Base-by-base conservation (phyloP, 2,113 vertebrate genomes). In the Catharus fuscescens region DNA sequence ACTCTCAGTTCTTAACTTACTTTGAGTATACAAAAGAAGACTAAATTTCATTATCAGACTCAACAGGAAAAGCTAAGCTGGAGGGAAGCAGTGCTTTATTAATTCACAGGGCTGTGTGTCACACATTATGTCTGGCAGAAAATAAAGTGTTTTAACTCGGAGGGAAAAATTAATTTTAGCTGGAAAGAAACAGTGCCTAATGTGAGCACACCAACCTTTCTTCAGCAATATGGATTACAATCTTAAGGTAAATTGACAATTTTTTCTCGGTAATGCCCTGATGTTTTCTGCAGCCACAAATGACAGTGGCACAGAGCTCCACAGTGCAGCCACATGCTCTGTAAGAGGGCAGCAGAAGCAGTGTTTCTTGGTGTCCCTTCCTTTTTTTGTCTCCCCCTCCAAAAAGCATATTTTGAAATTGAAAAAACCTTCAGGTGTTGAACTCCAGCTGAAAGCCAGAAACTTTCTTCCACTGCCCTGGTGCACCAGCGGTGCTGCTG, bases 21-120 rank as follows among this genome's bases (percentile, higher is more conserved):
- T 94, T 93, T 96, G 95, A 97, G 79, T 90, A 76, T 88, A 97
- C 96, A 89, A 96, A 96, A 97, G 92, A 96, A 96, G 91, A 96
- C 92, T 90, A 93, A 96, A 96, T 97, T 96, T 96, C 80, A 95
- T 97, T 97, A 96, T 80, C 90, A 91, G 26, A 16, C 93, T 84
- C 96, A 93, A 91, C 66, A 80, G 93, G 96, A 91, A 56, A 86
- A 74, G 38, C 77, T 47, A 64, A 80, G 54, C 77, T 84, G 57
- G 91, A 94, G 48, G 42, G 77, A 97, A 69, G 80, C 77, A 44
- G 70, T 56, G 74, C 71, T 94, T 95, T 92, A 88, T 91, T 97
- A 76, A 92, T 94, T 92, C 52, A 85, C 50, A 69, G 61, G 38
- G 69, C 60, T 94, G 66, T 77, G 90, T 80, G 90, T 97, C 78